Base-by-base conservation (phyloP, 2,888 invertebrate species). In the Creontiades dilutus region DNA sequence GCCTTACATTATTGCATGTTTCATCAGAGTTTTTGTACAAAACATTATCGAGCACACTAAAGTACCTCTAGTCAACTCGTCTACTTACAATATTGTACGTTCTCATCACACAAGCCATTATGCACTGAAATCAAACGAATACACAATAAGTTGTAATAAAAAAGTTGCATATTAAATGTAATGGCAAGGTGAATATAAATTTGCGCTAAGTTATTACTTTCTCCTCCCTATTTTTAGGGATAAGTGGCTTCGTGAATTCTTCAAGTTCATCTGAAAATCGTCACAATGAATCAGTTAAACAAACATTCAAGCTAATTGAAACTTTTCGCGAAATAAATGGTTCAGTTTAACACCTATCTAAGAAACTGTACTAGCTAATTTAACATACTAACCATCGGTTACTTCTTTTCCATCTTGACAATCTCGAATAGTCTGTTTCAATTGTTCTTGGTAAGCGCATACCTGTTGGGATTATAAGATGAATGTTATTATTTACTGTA, bases 71-170 rank as follows among this genome's bases (percentile, higher is more conserved):
- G 2, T 37, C 7, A 37, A 52, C 3, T 11, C 14, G 11, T 52
- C 11, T 16, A 90, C 91, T 90, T 80, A 91, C 91, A n/a, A 91
- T 90, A 28, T 88, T 88, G 61, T 90, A 91, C 55, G 87, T 81
- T 57, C 52, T 76, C 80, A 91, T 86, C 9, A 91, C 90, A 28
- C 91, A 91, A 14, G 91, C 91, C 91, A 91, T 89, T 28, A 91
- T 52, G 78, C 91, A 91, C 90, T 90, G 88, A 89, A 90, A 90
- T 27, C n/a, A 47, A 48, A 80, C 37, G 4, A 47, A 46, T 37
- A 47, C 1, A n/a, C 16, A 19, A 14, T 12, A 0, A 13, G 23
- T 75, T 75, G 19, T 75, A 9, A 19, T 14, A 75, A 12, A 12
- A 7, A 75, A 75, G 13, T 75, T 27, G 1, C 16, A 9, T 7